Base-by-base conservation (phyloP, 1,140 invertebrate genomes). In the Hyposmocoma kahamanoa region DNA sequence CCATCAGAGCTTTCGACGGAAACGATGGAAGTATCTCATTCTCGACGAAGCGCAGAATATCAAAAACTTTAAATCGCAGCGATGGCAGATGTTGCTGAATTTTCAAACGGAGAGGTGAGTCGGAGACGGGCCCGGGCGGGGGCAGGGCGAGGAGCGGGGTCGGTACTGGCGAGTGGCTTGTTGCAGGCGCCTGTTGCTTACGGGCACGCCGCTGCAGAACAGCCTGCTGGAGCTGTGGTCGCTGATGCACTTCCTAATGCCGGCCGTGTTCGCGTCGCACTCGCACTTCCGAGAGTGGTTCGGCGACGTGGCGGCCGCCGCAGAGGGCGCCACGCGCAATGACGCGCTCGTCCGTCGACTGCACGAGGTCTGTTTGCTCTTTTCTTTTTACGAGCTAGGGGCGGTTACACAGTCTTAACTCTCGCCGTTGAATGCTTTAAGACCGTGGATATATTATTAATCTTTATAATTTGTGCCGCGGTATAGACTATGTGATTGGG, bases 41-140 rank as follows among this genome's bases (percentile, higher is more conserved):
- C 88, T 99, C 24, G 98, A 99, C 83, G 98, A 99, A 88, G 98
- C 98, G 17, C 98, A 99, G 74, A 99, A 99, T 78, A 99, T 99
- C 47, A 99, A 99, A 88, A 99, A 99, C 87, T 99, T 99, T 75
- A 99, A 99, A 86, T 98, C 97, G 10, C 98, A 99, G 77, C 87
- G 98, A 41, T 99, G 98, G 98, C 98, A 99, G 84, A 90, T 98
- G 62, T 84, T 99, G 42, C 87, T 99, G 5, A 99, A 99, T 82
- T 99, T 99, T 84, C 94, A 97, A 72, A 97, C 96, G 6, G 95
- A 98, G 80, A 90, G 94, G 92, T 94, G 80, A 89, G 82, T 80
- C 47, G 47, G 46, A n/a, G 21, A 6, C 9, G 4, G 15, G 2
- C 22, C 17, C 2, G 6, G 30, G 13, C 4, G 15, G 6, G 30